Conservation (phyloP, 2,113 vertebrate genomes). For the Lagopus leucura region DNA sequence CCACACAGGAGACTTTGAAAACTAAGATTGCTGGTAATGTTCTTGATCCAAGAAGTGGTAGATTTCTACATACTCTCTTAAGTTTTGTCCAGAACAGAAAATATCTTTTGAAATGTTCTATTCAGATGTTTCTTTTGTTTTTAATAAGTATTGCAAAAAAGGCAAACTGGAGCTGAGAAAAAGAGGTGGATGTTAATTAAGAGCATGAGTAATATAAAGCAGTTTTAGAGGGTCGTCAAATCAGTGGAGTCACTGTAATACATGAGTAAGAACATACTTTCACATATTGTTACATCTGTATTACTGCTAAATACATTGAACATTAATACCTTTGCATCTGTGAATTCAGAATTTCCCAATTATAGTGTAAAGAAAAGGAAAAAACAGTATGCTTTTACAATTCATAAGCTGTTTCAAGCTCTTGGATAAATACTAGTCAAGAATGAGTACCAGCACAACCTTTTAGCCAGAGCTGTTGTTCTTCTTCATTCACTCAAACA, state of each 20-base stretch:
- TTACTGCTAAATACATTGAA: background rate
- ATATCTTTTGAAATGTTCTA: conserved; percentile 20
- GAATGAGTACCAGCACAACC: background rate
- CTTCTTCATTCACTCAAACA: conserved; percentile 71
- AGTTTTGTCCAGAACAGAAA: background rate
- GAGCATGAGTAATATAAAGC: conserved; percentile 9
- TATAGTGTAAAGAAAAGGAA: background rate
- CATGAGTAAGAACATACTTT: background rate
- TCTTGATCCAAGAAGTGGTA: background rate
- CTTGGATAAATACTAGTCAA: conserved; percentile 31
- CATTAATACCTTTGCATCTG: background rate
- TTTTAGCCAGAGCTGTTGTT: conserved; percentile 59
- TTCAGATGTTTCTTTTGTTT: conserved; percentile 18
- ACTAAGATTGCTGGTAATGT: conserved; percentile 26
- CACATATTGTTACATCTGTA: background rate
- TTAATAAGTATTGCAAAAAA: conserved; percentile 24
- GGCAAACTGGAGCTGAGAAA: conserved; percentile 10
- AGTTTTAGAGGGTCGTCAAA: conserved; percentile 16
- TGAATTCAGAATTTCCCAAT: conserved; percentile 3
- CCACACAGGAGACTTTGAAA: background rate
- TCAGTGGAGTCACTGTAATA: background rate
- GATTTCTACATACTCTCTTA: background rate
- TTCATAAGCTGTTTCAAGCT: background rate
- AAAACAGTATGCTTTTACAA: conserved; percentile 1
- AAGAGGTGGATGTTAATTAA: conserved; percentile 51